A percentile compares a stretch with the other conserved stretches of the same genome.
These are phyloP conservation scores for Manduca sexta DNA, from an alignment of 1,140 invertebrate genomes.

Conservation along the genomic window DNA sequence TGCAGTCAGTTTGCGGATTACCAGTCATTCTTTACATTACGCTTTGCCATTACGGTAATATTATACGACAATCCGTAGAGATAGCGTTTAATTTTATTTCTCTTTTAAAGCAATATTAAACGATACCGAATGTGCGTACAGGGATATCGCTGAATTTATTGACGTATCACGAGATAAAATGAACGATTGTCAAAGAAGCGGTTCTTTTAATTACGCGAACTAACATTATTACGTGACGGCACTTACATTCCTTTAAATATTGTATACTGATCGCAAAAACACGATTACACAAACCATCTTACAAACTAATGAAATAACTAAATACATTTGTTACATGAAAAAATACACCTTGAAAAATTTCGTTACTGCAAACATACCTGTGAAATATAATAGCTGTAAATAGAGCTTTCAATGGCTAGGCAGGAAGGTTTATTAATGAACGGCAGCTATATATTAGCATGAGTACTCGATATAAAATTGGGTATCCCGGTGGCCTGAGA, in stretches of 20 bases:
- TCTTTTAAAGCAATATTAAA: conserved; percentile 16
- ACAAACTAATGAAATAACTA: no score
- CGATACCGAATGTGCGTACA: conserved; percentile 8
- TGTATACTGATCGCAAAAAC: no score
- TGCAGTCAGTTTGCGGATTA: conserved; percentile 39
- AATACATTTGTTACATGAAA: no score
- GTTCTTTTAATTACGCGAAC: no score
- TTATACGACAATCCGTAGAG: conserved; percentile 12
- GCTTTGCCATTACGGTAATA: conserved; percentile 15
- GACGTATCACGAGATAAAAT: conserved; percentile 2
- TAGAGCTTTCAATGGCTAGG: neutral
- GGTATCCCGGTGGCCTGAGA: conserved; percentile 27
- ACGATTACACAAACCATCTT: no score
- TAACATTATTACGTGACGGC: no score
- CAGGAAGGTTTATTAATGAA: neutral
- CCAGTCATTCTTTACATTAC: conserved; percentile 27
- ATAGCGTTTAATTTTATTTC: conserved; percentile 25
- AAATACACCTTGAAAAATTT: no score
- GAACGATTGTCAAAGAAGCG: conserved; percentile 4
- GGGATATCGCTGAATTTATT: neutral
- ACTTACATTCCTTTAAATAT: no score
- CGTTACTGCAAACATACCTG: no score
- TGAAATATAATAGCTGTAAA: neutral
- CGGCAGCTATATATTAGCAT: conserved; percentile 11
- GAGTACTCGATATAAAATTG: conserved; percentile 26